Base-by-base conservation (phyloP, 92 coral and sea anemone species). In the Plumapathes pennacea region DNA sequence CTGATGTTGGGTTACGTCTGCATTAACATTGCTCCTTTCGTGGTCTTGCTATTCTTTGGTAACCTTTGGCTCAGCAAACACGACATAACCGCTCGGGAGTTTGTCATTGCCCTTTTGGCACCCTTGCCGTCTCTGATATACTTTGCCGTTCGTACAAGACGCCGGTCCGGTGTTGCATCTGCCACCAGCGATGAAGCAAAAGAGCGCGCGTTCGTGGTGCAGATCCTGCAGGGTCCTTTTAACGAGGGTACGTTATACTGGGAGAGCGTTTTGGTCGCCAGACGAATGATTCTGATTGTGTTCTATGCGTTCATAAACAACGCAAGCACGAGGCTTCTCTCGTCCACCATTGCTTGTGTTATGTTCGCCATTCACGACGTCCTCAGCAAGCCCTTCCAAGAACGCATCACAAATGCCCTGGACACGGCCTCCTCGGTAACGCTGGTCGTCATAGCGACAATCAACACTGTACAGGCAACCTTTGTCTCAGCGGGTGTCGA, bases 151-250 rank as follows among this genome's bases (percentile, higher is more conserved):
- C 37, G 57, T 34, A 57, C 45, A 46, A 32, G 31, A 25, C 56
- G 31, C 17, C 54, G 43, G 37, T 22, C 21, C 21, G 38, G 54
- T 22, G 31, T 10, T 14, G 6, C 24, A 21, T 25, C n/a, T 5
- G 63, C 32, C 13, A 31, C 63, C 26, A 41, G 14, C 11, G 41
- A 62, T 30, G 38, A 46, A 50, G 34, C 19, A 15, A 34, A 62
- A 14, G 69, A 46, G 32, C 57, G 69, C 33, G 25, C 23, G 12
- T 33, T 57, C 1, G 41, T 56, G 2, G 46, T 66, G 68, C 18
- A 41, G 10, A 69, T 75, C 48, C 74, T 75, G 29, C 42, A 75
- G 31, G 82, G 76, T 2, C 75, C 82, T 17, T 75, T 75, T 15
- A 42, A 75, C 28, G 38, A 31, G 5, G 82, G 76, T 5, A 50